Evolutionary conservation across 2,888 invertebrate genomes (phyloP).

Genomic region (Pocota personata): DNA sequence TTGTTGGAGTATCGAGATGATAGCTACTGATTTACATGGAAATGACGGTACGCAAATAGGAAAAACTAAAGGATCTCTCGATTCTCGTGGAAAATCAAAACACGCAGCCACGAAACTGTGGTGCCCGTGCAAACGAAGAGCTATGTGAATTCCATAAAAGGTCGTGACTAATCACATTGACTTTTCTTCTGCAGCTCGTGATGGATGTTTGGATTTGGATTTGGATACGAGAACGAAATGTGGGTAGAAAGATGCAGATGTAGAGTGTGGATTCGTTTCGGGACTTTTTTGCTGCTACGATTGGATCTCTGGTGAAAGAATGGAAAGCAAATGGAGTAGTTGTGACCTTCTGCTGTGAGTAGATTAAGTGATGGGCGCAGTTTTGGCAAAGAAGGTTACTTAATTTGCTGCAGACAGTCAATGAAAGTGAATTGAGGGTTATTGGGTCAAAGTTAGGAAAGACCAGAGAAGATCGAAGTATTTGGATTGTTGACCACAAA

Average conservation of each 20-base stretch:
- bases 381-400: slow-evolving; percentile 35
- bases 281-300: slow-evolving; percentile 46
- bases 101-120: slow-evolving; percentile 54
- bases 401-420: neutral
- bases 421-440: slow-evolving; percentile 55
- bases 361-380: slow-evolving; percentile 22
- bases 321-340: neutral
- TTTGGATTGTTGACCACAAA: no score
- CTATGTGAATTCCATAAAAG: slow-evolving; percentile 76
- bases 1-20: slow-evolving; percentile 63
- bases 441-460: slow-evolving; percentile 27
- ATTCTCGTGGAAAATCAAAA: slow-evolving; percentile 53
- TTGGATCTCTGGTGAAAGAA: slow-evolving; percentile 46
- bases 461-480: no score
- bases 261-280: slow-evolving; percentile 38
- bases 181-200: slow-evolving; percentile 70
- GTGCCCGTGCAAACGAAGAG: slow-evolving; percentile 72
- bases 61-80: slow-evolving; percentile 56
- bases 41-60: slow-evolving; percentile 72
- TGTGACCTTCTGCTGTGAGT: slow-evolving; percentile 47
- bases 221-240: slow-evolving; percentile 49
- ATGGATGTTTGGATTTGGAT: slow-evolving; percentile 65
- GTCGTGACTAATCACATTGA: slow-evolving; percentile 76
- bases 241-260: slow-evolving; percentile 56
- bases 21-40: slow-evolving; percentile 73